Base-by-base conservation (phyloP, 2,113 vertebrate species). In the Acanthochromis polyacanthus region DNA sequence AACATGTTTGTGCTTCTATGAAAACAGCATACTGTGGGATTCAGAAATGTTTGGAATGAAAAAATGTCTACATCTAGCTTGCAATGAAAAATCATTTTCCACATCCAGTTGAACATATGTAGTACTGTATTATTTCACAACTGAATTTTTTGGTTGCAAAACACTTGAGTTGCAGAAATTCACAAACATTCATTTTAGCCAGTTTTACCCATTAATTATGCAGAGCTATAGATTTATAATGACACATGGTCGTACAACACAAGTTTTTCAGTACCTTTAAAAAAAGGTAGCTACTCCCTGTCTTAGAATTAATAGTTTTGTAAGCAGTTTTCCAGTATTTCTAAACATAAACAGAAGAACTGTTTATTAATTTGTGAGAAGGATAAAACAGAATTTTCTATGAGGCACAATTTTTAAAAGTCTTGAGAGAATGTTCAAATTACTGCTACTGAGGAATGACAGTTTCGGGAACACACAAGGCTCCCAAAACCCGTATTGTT, bases 1-100 rank as follows among this genome's bases (percentile, higher is more conserved):
- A 36, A 43, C 2, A 8, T 71, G 19, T 23, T 10, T 43, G 20
- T 62, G 73, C 67, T 59, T 46, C 75, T 30, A 80, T 85, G 80
- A 69, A 14, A 10, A 85, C 68, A 45, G 56, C 45, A 25, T 53
- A 61, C 28, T 63, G 20, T 46, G 28, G 3, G 20, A 50, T 11
- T 40, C 43, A 67, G 23, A 60, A 25, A 50, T 71, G 11, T n/a
- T 77, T 46, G 16, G 7, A 10, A 8, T 3, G 9, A 40, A 40
- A 40, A 28, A 9, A 65, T 23, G 51, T 50, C 28, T 32, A 52
- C 46, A 64, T 20, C 25, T 23, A 40, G 57, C 10, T 20, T 51
- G 4, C 55, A 22, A 6, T 40, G 6, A 40, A 62, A 60, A 73
- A 55, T 32, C 8, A 61, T 22, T 45, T 52, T 58, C 3, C 12